These are phyloP conservation scores for Priocnemis perturbator DNA, from an alignment of 2,888 invertebrate species.

Conservation along the genomic window DNA sequence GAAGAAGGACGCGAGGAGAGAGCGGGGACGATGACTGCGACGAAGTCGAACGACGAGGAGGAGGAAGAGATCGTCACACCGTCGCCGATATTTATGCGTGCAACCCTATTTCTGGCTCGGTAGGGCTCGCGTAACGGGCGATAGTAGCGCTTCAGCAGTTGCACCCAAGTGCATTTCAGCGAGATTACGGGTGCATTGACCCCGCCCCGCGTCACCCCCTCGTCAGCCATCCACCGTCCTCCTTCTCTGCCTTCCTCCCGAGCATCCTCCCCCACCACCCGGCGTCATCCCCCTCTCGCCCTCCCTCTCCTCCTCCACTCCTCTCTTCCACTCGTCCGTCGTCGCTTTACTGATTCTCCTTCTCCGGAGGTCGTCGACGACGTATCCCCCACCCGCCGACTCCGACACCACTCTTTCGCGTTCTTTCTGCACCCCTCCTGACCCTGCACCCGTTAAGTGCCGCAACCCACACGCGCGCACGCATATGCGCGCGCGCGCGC, in stretches of 20 bases:
- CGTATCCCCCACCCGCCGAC: constrained; percentile 16
- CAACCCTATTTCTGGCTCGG: constrained; percentile 34
- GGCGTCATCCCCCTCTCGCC: constrained; percentile 22
- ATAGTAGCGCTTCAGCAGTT: constrained; percentile 56
- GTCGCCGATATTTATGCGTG: constrained; percentile 32
- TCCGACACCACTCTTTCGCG: constrained; percentile 21
- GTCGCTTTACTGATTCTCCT: constrained; percentile 29
- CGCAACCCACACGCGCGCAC: constrained; percentile 7
- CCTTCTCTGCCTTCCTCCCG: constrained; percentile 19
- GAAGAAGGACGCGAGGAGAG: background rate
- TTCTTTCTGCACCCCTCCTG: constrained; percentile 26
- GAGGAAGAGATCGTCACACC: constrained; percentile 14
- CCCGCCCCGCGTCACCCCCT: constrained; percentile 56
- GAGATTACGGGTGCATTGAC: constrained; percentile 71
- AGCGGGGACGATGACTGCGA: background rate
- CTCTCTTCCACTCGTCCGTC: constrained; percentile 23
- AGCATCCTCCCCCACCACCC: constrained; percentile 24
- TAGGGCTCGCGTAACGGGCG: constrained; percentile 46
- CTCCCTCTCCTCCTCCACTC: constrained; percentile 24
- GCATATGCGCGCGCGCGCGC: too few relatives aligned
- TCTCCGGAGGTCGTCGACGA: constrained; percentile 25
- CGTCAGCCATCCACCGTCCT: constrained; percentile 45
- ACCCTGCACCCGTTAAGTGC: constrained; percentile 30
- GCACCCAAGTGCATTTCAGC: constrained; percentile 66
- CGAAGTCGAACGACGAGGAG: background rate